Conservation (phyloP, 2,888 invertebrate species). For the Pristionchus arcanus region DNA sequence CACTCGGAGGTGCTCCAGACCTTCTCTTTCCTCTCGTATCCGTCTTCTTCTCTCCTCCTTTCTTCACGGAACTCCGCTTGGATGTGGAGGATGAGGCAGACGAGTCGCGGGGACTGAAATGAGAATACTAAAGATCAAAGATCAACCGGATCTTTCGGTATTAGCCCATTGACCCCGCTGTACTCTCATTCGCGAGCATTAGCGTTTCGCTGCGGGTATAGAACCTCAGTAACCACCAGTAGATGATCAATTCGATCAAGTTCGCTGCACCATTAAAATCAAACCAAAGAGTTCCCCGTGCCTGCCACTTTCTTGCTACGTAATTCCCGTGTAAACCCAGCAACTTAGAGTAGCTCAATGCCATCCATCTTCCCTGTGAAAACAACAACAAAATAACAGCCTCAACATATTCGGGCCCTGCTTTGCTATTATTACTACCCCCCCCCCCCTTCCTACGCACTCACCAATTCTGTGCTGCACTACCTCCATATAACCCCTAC, state of each 20-base stretch:
- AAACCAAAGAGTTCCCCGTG: not conserved
- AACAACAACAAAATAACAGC: too few species aligned
- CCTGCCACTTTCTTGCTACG: not conserved
- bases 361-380: too few species aligned
- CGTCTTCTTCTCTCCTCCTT: not conserved
- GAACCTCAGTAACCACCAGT: not conserved
- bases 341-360: too few species aligned
- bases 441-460: too few species aligned
- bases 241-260: not conserved
- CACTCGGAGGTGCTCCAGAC: not conserved
- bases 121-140: not conserved
- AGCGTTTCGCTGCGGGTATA: not conserved
- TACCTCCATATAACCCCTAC: too few species aligned
- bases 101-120: constrained; percentile 21
- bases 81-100: constrained; percentile 40
- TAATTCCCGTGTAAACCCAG: too few species aligned
- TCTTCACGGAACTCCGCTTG: not conserved
- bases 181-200: not conserved
- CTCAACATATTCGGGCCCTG: too few species aligned
- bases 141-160: not conserved
- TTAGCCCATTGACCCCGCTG: too few species aligned
- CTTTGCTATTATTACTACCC: too few species aligned
- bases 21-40: constrained; percentile 11
- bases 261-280: not conserved
- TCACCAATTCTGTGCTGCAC: too few species aligned